Conservation (phyloP, 2,888 invertebrate genomes). For the Automeris io region DNA sequence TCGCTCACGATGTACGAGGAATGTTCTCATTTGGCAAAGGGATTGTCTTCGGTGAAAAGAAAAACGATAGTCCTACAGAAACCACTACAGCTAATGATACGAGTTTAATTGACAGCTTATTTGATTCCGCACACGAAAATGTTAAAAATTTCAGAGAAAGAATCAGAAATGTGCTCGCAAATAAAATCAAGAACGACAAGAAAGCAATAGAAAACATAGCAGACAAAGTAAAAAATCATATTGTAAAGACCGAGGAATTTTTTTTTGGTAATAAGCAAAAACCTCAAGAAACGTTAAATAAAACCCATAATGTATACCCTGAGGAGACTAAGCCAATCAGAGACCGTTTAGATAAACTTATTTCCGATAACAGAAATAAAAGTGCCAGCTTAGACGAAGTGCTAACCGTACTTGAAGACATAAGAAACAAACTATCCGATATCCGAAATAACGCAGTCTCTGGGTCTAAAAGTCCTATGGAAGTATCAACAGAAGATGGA, state of each 20-base stretch:
- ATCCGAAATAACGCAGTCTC: neutral
- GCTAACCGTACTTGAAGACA: neutral
- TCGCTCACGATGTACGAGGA: neutral
- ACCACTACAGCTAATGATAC: neutral
- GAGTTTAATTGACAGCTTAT: neutral
- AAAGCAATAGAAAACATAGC: neutral
- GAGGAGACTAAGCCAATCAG: neutral
- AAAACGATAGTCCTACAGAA: neutral
- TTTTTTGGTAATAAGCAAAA: neutral
- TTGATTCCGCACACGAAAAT: slow-evolving; percentile 1
- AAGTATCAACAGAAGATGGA: neutral
- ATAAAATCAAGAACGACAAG: neutral
- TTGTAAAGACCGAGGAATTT: neutral
- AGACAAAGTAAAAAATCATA: slow-evolving; percentile 1
- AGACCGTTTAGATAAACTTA: neutral
- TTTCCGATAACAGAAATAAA: neutral
- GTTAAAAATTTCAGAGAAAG: neutral
- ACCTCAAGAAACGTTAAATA: neutral
- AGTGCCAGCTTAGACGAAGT: neutral
- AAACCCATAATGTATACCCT: neutral
- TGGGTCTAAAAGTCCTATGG: neutral
- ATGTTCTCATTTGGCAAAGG: slow-evolving; percentile 1
- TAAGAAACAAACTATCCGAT: neutral
- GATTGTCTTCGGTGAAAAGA: slow-evolving; percentile 2
- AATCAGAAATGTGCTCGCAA: neutral